Evolutionary conservation across 2,888 invertebrate genomes (phyloP).

Genomic region (Argynnis bischoffii): DNA sequence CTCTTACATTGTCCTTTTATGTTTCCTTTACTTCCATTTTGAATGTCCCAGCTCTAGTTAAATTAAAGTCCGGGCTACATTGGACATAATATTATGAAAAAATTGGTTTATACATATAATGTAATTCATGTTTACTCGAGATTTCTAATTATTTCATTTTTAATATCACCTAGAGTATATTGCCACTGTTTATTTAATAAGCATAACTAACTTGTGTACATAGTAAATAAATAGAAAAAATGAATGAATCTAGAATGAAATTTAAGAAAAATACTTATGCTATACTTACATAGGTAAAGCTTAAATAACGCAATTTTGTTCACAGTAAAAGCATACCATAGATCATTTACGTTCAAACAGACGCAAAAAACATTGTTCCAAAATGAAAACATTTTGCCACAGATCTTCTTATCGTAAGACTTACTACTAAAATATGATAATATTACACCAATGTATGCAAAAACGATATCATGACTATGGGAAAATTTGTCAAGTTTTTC

Average conservation of each 20-base stretch:
- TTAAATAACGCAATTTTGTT: not conserved
- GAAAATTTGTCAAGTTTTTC: conserved; percentile 38
- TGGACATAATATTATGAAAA: too few relatives aligned
- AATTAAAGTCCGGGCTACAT: conserved; percentile 22
- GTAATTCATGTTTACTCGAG: too few relatives aligned
- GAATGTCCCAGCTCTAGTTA: conserved; percentile 29
- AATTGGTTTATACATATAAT: too few relatives aligned
- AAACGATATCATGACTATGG: conserved; percentile 20
- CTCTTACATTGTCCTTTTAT: conserved; percentile 36
- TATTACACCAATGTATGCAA: conserved; percentile 46
- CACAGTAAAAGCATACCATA: not conserved
- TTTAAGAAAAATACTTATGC: too few relatives aligned
- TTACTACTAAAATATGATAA: conserved; percentile 53
- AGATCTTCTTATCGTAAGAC: not conserved
- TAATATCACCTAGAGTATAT: too few relatives aligned
- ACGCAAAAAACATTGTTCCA: conserved; percentile 15
- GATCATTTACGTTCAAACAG: not conserved
- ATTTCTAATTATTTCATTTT: too few relatives aligned
- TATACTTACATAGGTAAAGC: too few relatives aligned
- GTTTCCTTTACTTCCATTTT: conserved; percentile 33
- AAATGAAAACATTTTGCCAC: conserved; percentile 34
- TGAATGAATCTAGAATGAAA: too few relatives aligned
- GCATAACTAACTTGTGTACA: too few relatives aligned
- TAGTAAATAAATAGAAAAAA: too few relatives aligned
- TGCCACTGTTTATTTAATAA: too few relatives aligned